Conservation (phyloP, 1,140 invertebrate species). For the Zaprionus vittiger region DNA sequence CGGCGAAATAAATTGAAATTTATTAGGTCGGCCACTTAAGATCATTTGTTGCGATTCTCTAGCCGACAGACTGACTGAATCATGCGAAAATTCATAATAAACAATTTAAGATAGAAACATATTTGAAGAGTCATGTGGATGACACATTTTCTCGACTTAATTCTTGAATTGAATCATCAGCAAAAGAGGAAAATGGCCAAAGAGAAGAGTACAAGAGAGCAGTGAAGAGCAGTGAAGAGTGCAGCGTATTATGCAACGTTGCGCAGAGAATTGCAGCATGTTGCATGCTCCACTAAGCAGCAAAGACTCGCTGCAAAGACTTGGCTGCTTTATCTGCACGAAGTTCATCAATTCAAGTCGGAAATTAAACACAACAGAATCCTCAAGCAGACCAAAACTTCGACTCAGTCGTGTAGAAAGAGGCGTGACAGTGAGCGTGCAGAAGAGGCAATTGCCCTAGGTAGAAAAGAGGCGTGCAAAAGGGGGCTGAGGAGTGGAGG, state of each 20-base stretch:
- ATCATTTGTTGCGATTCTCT: constrained; percentile 53
- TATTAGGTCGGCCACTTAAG: constrained; percentile 73
- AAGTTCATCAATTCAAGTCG: constrained; percentile 77
- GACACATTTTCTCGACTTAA: constrained; percentile 61
- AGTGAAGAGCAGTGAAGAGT: background rate
- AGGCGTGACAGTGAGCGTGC: constrained; percentile 43
- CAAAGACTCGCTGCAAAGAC: constrained; percentile 5
- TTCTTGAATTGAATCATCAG: constrained; percentile 68
- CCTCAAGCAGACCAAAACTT: constrained; percentile 39
- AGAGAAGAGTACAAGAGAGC: background rate
- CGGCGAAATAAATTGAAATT: constrained; percentile 69
- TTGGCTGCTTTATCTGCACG: constrained; percentile 62
- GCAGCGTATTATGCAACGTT: background rate
- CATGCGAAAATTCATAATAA: constrained; percentile 71
- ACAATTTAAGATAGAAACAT: constrained; percentile 58
- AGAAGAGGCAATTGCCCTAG: background rate
- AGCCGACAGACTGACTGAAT: constrained; percentile 49
- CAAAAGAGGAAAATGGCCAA: constrained; percentile 1
- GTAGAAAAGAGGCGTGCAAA: background rate
- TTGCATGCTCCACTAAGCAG: constrained; percentile 68
- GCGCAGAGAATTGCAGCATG: constrained; percentile 24
- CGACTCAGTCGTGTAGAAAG: constrained; percentile 74
- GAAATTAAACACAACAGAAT: constrained; percentile 68
- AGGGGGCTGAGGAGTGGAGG: background rate
- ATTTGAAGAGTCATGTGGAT: constrained; percentile 53